Evolutionary conservation across 2,888 invertebrate species (phyloP), one percentile per base, ranked within the genome.

Genomic region (Drosophila paranaensis): DNA sequence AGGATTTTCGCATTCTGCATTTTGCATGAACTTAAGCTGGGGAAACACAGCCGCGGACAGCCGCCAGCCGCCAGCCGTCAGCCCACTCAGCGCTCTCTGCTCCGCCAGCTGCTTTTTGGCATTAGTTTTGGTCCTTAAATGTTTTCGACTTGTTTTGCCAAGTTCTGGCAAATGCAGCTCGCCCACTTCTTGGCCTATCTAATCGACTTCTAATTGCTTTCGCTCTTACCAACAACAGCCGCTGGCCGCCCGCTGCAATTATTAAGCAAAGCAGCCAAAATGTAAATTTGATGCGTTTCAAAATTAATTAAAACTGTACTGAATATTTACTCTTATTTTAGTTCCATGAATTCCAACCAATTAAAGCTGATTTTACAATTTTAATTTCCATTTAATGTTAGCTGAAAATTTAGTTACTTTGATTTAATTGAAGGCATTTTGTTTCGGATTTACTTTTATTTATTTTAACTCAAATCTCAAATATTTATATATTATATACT

Each of bases 201-300:
- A 86, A 89, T 86, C 89, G 89, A 86, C 78, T 89, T 84, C 88
- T 86, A 89, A 89, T 86, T 86, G 76, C 89, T 84, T 82, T 77
- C 89, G 89, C 84, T 70, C 16, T 57, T 72, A 56, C 78, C 76
- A 72, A 50, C 10, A 86, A 88, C 75, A 63, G 80, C 74, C 67
- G 55, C 68, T 71, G 8, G 72, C 46, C 69, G 85, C 30, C 25
- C 8, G 71, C 53, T 71, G 86, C 71, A 69, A 74, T 88, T 82
- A 75, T 82, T 78, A 51, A 60, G 30, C 25, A 40, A 4, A 46
- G 33, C 39, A 20, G 13, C 2, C 14, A 16, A 66, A 79, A 79
- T 77, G 63, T 20, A 77, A 64, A 66, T 61, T 77, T 70, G 43
- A 79, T 66, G 63, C 48, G 55, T 39, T 60, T 58, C 14, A 45